Conservation (phyloP, 2,113 vertebrate species). For the Thamnophis sirtalis region DNA sequence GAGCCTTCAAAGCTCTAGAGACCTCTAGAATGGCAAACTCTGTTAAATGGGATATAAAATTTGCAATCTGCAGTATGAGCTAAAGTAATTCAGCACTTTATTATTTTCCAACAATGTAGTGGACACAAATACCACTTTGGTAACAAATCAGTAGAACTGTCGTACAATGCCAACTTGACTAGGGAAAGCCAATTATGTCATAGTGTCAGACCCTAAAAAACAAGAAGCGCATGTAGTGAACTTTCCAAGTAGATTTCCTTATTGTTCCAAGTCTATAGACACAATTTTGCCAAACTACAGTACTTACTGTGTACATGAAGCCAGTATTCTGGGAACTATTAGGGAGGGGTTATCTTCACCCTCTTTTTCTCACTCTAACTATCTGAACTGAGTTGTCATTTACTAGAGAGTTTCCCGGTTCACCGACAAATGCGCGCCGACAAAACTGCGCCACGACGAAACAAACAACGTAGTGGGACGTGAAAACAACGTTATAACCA, state of each 20-base stretch:
- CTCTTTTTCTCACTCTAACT: not conserved
- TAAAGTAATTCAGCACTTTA: conserved; percentile 36
- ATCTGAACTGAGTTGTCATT: not conserved
- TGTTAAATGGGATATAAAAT: conserved; percentile 51
- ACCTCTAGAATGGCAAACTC: conserved; percentile 49
- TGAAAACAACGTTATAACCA: no score
- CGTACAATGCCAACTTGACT: not conserved
- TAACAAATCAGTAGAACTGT: conserved; percentile 9
- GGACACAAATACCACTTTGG: conserved; percentile 23
- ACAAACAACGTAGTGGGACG: no score
- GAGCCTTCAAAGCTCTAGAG: conserved; percentile 50
- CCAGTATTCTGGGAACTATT: not conserved
- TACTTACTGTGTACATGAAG: not conserved
- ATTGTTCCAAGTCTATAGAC: not conserved
- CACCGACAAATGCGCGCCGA: no score
- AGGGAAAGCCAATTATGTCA: not conserved
- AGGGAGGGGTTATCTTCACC: not conserved
- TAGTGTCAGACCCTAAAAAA: not conserved
- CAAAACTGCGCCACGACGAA: no score
- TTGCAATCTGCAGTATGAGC: conserved; percentile 25
- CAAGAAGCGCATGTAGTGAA: not conserved
- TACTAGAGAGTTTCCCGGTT: not conserved
- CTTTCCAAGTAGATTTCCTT: not conserved
- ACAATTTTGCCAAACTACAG: not conserved
- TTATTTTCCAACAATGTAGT: conserved; percentile 32